These are phyloP conservation scores for Nautilus pompilius DNA, from an alignment of 1,140 invertebrate genomes.

Conservation along the genomic window DNA sequence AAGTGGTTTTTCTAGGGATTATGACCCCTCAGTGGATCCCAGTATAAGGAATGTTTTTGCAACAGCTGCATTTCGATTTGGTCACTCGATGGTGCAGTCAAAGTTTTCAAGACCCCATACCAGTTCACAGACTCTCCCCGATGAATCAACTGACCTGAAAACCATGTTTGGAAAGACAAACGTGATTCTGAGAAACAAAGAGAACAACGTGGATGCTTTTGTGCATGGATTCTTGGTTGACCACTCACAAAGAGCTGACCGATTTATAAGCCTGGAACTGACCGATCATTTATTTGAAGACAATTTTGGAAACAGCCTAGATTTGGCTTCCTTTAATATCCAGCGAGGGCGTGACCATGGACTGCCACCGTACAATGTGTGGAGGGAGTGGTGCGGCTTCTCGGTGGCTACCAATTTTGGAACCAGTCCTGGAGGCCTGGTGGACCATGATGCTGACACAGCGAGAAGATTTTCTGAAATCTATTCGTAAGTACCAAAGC, in stretches of 20 bases:
- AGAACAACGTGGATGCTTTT: background rate
- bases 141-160: background rate
- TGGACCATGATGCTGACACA: slow-evolving; percentile 24
- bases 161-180: background rate
- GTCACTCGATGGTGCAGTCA: slow-evolving; percentile 84
- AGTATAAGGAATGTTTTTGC: slow-evolving; percentile 91
- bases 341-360: slow-evolving; percentile 81
- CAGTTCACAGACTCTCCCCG: background rate
- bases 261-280: slow-evolving; percentile 22
- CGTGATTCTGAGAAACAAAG: background rate
- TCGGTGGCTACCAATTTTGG: background rate
- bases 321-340: slow-evolving; percentile 61
- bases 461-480: slow-evolving; percentile 6
- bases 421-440: background rate
- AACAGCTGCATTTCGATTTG: slow-evolving; percentile 90
- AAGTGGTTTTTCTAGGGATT: slow-evolving; percentile 70
- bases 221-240: background rate
- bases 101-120: background rate
- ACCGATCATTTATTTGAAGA: slow-evolving; percentile 31
- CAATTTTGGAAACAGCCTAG: slow-evolving; percentile 25
- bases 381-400: slow-evolving; percentile 25
- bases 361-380: slow-evolving; percentile 58
- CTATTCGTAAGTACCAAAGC: background rate
- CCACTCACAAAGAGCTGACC: background rate
- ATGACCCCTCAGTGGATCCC: slow-evolving; percentile 76